A percentile compares a stretch with the other conserved stretches of the same genome.
Conservation (phyloP, 2,797 vertebrate species). For the Tenualosa thibaudeaui region DNA sequence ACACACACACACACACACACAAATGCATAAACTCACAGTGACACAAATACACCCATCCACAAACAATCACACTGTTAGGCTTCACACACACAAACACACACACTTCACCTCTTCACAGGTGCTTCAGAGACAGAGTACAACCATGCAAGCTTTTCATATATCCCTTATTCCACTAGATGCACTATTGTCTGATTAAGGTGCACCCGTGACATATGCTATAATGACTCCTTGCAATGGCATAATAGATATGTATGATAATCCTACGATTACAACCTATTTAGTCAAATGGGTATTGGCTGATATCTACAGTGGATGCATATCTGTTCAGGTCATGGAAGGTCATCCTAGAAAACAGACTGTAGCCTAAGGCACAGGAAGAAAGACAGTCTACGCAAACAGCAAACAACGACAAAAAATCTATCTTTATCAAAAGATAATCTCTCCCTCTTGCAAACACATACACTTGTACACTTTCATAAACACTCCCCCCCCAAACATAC, state of each 20-base stretch:
- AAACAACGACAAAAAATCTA: no score
- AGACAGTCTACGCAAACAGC: not conserved
- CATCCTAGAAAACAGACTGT: not conserved
- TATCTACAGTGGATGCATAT: not conserved
- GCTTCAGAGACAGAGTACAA: not conserved
- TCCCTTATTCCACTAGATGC: no score
- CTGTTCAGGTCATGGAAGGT: not conserved
- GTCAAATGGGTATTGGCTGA: not conserved
- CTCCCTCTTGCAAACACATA: not conserved
- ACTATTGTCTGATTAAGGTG: not conserved
- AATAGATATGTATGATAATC: not conserved
- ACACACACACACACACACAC: not conserved
- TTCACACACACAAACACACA: not conserved
- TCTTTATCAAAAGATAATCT: not conserved
- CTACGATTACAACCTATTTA: not conserved
- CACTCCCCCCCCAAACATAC: not conserved
- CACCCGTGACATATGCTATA: not conserved
- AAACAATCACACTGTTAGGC: no score
- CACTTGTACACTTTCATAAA: not conserved
- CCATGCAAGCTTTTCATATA: no score
- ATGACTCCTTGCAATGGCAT: not conserved
- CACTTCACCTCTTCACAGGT: not conserved
- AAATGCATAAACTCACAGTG: not conserved
- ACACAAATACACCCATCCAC: no score
- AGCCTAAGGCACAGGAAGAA: not conserved